phyloP scores from a whole-genome alignment of 2,797 vertebrate genomes.

The Schizothorax lantsangensis region DNA sequence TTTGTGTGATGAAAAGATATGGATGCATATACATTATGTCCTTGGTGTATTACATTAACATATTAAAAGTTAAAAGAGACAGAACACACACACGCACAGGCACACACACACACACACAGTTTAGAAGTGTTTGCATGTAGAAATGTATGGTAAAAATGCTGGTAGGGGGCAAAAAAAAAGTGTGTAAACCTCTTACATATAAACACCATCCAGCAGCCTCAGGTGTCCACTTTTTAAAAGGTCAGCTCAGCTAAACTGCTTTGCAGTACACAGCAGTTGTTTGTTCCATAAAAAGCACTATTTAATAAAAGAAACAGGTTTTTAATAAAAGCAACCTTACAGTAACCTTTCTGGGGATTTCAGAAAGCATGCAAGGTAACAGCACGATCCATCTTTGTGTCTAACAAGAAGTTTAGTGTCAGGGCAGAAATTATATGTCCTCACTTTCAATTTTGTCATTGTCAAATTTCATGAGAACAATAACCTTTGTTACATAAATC shows the following conservation, averaged over 20 bases:
- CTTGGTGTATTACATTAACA: neutral
- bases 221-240: slow-evolving; percentile 34
- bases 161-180: neutral
- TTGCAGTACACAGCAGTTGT: neutral
- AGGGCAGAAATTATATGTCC: neutral
- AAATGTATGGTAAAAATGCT: neutral
- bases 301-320: slow-evolving; percentile 3
- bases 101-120: neutral
- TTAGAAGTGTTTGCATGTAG: neutral
- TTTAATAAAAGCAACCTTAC: slow-evolving; percentile 9
- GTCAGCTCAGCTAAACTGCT: slow-evolving; percentile 29
- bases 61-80: neutral
- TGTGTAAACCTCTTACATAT: slow-evolving; percentile 3
- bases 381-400: neutral
- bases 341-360: neutral
- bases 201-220: slow-evolving; percentile 18
- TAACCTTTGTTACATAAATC: neutral
- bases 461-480: neutral
- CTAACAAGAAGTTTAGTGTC: neutral
- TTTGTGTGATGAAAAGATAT: neutral
- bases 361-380: neutral
- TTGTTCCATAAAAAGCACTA: slow-evolving; percentile 1
- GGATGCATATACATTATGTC: neutral
- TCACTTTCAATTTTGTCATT: neutral
- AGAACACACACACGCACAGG: neutral